A percentile compares a stretch with the other conserved stretches of the same genome.
Evolutionary conservation across 2,888 invertebrate species (phyloP).

Genomic region (Brassicogethes aeneus): DNA sequence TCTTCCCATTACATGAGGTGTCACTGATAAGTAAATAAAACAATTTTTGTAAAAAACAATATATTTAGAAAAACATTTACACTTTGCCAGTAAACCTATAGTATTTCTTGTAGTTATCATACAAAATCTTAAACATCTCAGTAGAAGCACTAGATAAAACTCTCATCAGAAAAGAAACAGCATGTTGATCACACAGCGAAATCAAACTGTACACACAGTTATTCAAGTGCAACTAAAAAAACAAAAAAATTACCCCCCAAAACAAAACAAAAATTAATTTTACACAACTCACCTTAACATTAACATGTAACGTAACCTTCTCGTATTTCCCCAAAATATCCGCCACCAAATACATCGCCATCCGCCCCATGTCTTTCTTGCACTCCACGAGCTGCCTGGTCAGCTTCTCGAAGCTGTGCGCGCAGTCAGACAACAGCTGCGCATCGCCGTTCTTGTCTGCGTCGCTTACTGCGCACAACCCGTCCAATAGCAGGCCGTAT

Average conservation of each 20-base stretch:
- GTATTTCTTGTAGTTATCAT: conserved; percentile 42
- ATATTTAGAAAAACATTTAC: conserved; percentile 20
- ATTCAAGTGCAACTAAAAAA: conserved; percentile 38
- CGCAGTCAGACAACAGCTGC: conserved; percentile 29
- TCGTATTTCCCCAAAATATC: conserved; percentile 43
- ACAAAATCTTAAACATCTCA: conserved; percentile 42
- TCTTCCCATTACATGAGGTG: no score
- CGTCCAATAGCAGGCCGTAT: conserved; percentile 30
- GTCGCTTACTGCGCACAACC: conserved; percentile 28
- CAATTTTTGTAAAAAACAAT: no score
- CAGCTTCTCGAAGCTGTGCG: conserved; percentile 37
- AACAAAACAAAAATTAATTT: no score
- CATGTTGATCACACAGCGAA: conserved; percentile 41
- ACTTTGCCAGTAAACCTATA: conserved; percentile 45
- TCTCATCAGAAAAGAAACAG: conserved; percentile 39
- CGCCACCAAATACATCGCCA: conserved; percentile 41
- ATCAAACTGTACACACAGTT: conserved; percentile 42
- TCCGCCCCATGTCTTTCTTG: conserved; percentile 38
- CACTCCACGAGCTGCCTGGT: conserved; percentile 31
- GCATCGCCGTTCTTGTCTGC: conserved; percentile 17
- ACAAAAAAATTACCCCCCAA: conserved; percentile 13
- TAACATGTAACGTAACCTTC: conserved; percentile 36
- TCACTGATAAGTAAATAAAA: no score
- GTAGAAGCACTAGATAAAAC: conserved; percentile 40
- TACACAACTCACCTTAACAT: conserved; percentile 41